A percentile compares a stretch with the other conserved stretches of the same genome.
Conservation (phyloP, 2,113 vertebrate species). For the Bolborhynchus lineola region DNA sequence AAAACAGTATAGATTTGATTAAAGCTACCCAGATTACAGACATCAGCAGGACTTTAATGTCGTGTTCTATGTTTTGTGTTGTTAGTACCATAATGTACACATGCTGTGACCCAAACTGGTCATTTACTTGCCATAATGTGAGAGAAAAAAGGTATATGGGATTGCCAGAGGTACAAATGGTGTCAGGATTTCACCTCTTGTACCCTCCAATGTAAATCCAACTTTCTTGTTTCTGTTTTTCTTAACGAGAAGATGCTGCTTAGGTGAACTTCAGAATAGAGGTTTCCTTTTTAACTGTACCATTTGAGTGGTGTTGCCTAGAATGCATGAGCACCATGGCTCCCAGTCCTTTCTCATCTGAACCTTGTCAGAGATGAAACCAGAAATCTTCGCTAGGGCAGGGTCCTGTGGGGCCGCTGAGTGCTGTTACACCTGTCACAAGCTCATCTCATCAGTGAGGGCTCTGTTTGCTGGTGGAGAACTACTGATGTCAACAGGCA, state of each 20-base stretch:
- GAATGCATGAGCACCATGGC: not conserved
- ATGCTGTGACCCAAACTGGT: not conserved
- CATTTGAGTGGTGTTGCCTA: not conserved
- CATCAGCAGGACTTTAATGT: not conserved
- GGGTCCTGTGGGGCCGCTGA: accelerated
- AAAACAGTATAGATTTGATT: not conserved
- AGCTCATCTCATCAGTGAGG: not conserved
- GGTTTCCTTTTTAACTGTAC: not conserved
- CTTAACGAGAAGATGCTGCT: not conserved
- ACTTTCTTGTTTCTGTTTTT: not conserved
- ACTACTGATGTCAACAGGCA: not conserved
- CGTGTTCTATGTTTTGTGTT: not conserved
- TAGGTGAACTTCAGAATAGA: not conserved
- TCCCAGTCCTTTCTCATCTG: not conserved
- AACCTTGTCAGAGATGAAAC: not conserved
- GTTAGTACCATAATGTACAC: not conserved
- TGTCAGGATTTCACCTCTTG: not conserved
- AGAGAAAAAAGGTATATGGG: not conserved
- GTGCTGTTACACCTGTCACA: not conserved
- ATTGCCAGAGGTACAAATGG: not conserved
- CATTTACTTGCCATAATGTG: not conserved
- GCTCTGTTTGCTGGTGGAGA: not conserved
- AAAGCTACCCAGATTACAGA: not conserved
- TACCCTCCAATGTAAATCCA: not conserved
- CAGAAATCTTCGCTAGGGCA: not conserved